Percentiles rank a stretch among this genome's conserved stretches.
Evolutionary conservation across 1,140 invertebrate species (phyloP).

Genomic region (Solen grandis): DNA sequence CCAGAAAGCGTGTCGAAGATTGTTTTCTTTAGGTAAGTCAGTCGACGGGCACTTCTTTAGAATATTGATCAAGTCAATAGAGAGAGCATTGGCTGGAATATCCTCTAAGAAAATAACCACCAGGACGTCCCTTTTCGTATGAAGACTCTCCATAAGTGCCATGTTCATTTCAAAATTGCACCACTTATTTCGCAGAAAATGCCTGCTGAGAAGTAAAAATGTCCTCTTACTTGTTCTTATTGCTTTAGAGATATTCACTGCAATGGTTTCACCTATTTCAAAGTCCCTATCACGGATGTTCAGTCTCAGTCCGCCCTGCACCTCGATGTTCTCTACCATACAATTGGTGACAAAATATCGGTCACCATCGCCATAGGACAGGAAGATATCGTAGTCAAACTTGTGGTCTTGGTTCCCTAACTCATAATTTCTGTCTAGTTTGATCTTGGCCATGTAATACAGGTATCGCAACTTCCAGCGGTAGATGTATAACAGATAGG

Average conservation of each 20-base stretch:
- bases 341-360: slow-evolving; percentile 36
- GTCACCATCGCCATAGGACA: slow-evolving; percentile 62
- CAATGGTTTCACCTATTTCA: slow-evolving; percentile 79
- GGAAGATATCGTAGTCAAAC: slow-evolving; percentile 60
- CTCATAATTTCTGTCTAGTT: not conserved
- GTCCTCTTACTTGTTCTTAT: slow-evolving; percentile 84
- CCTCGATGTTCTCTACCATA: slow-evolving; percentile 44
- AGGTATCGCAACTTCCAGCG: slow-evolving; percentile 51
- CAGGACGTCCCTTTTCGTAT: slow-evolving; percentile 58
- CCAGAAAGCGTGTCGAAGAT: slow-evolving; percentile 37
- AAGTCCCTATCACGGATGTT: slow-evolving; percentile 66
- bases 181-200: slow-evolving; percentile 86
- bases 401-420: not conserved
- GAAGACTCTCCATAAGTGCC: slow-evolving; percentile 61
- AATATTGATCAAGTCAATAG: slow-evolving; percentile 51
- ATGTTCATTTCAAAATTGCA: slow-evolving; percentile 85
- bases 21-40: slow-evolving; percentile 31
- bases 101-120: slow-evolving; percentile 61
- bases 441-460: slow-evolving; percentile 42
- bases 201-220: slow-evolving; percentile 84
- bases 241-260: slow-evolving; percentile 84
- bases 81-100: slow-evolving; percentile 44
- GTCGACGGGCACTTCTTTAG: slow-evolving; percentile 47
- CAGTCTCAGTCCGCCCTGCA: slow-evolving; percentile 32
- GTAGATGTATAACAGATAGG: slow-evolving; percentile 4